Evolutionary conservation across 2,888 invertebrate species (phyloP).

Genomic region (Abrostola tripartita): DNA sequence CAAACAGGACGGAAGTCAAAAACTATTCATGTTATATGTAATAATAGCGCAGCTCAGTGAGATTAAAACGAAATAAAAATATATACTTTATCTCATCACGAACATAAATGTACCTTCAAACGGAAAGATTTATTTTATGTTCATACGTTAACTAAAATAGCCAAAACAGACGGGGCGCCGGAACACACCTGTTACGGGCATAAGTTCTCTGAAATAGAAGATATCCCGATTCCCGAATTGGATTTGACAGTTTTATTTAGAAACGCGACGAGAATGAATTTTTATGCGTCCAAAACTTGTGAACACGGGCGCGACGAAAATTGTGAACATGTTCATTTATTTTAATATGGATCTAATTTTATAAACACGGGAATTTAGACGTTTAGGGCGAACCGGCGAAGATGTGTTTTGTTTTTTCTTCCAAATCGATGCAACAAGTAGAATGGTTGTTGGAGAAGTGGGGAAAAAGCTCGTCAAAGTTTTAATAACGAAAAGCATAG

Average conservation of each 20-base stretch:
- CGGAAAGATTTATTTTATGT: slow-evolving; percentile 75
- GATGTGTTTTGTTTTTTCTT: too few species aligned
- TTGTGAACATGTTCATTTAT: slow-evolving; percentile 14
- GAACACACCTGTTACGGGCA: slow-evolving; percentile 77
- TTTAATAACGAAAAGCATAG: too few species aligned
- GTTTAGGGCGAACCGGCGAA: too few species aligned
- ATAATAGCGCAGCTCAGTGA: slow-evolving; percentile 42
- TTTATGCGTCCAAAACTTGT: slow-evolving; percentile 43
- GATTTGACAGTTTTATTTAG: slow-evolving; percentile 78
- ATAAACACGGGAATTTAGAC: too few species aligned
- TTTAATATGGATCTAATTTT: not conserved
- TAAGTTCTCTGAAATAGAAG: slow-evolving; percentile 76
- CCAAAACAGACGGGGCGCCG: slow-evolving; percentile 61
- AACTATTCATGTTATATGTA: slow-evolving; percentile 40
- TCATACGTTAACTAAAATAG: slow-evolving; percentile 56
- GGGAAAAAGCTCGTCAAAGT: too few species aligned
- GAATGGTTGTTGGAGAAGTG: too few species aligned
- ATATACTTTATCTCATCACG: slow-evolving; percentile 75
- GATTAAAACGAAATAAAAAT: slow-evolving; percentile 65
- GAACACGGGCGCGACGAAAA: slow-evolving; percentile 24
- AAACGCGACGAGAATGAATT: slow-evolving; percentile 46
- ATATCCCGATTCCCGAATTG: slow-evolving; percentile 66
- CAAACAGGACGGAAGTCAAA: slow-evolving; percentile 46
- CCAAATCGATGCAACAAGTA: too few species aligned
- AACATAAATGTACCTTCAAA: slow-evolving; percentile 75